Evolutionary conservation across 2,888 invertebrate species (phyloP), one percentile per base, ranked within the genome.

Genomic region (Nudaria mundana): DNA sequence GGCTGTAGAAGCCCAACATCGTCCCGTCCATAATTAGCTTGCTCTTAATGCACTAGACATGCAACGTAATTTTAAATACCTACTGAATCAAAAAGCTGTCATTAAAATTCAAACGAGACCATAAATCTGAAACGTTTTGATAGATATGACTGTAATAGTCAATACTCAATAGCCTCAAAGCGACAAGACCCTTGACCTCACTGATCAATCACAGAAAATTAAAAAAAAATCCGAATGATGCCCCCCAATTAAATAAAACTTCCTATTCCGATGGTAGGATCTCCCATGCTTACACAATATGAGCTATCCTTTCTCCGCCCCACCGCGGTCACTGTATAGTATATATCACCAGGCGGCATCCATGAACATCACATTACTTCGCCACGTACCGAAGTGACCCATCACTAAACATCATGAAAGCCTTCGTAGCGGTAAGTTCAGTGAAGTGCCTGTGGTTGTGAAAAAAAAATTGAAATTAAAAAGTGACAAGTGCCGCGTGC

Each of bases 391-490:
- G 75, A 71, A 81, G 84, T 86, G 84, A 83, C 82, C 81, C 78
- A 81, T 74, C 78, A 81, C 76, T 76, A 81, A 74, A 70, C 85
- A 87, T 49, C 83, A 88, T 88, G 88, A 88, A 80, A 80, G 80
- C 86, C 84, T 88, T 85, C 83, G 83, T 84, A 80, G 87, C 88
- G 88, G 88, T 88, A 85, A 88, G 87, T 88, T 66, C 57, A 77
- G 82, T 79, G 79, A 52, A 52, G 69, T 74, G 76, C 52, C 52
- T 55, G 76, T 72, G 71, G 42, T 55, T 66, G 72, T 73, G 71
- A 55, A 55, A 50, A 48, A 52, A 52, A 40, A 47, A 50, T 37
- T 41, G 57, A 52, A 54, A 59, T 50, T 45, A 47, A 54, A 52
- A 65, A 80, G 77, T 80, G 80, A 74, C 68, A 72, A 80, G 81